These are phyloP conservation scores for Phrynocephalus vlangalii DNA, from an alignment of 2,797 vertebrate species.

Conservation along the genomic window DNA sequence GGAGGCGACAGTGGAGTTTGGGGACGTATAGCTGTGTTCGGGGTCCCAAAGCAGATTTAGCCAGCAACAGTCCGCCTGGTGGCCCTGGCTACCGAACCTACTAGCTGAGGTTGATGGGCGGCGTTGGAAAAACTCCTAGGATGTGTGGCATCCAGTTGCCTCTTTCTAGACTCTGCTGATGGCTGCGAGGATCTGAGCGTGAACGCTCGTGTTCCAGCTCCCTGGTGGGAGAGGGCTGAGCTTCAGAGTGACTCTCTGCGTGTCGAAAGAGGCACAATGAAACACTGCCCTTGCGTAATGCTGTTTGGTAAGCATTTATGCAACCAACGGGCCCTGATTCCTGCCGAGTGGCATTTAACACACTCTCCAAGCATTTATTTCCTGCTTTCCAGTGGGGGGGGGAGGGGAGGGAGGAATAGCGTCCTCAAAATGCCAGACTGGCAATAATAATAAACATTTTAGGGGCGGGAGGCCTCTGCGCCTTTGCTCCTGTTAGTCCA, in stretches of 20 bases:
- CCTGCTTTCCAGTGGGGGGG: not conserved
- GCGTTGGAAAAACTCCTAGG: too few relatives aligned
- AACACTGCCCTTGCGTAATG: not conserved
- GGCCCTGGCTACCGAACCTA: too few relatives aligned
- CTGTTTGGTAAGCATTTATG: constrained; percentile 16
- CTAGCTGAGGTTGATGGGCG: too few relatives aligned
- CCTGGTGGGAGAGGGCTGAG: not conserved
- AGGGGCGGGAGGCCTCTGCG: too few relatives aligned
- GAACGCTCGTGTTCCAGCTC: not conserved
- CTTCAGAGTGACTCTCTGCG: not conserved
- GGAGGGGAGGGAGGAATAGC: not conserved
- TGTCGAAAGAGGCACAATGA: not conserved
- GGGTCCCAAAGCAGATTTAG: too few relatives aligned
- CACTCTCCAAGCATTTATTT: not conserved
- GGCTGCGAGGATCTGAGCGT: too few relatives aligned
- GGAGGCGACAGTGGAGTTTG: too few relatives aligned
- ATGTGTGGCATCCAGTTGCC: not conserved
- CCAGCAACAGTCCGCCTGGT: too few relatives aligned
- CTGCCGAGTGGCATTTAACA: not conserved
- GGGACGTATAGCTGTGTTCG: too few relatives aligned
- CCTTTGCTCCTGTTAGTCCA: not conserved
- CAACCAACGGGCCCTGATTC: not conserved
- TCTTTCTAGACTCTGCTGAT: not conserved
- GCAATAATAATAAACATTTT: not conserved
- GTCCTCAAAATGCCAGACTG: not conserved